Conservation (phyloP, 2,797 vertebrate species). For the Manis javanica region DNA sequence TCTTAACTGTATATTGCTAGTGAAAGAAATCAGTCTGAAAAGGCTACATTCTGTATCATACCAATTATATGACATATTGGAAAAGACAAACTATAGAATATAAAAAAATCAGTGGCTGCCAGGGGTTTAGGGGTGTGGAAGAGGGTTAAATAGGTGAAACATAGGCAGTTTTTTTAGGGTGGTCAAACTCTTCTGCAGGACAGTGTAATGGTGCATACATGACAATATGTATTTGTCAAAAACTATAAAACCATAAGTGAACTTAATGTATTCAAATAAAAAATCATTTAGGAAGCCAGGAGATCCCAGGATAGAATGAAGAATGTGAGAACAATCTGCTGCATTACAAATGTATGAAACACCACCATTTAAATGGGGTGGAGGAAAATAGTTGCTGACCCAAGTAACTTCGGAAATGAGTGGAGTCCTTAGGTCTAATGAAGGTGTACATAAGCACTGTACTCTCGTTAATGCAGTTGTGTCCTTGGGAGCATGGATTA, state of each 20-base stretch:
- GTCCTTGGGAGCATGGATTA: background rate
- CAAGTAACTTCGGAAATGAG: conserved; percentile 6
- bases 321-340: background rate
- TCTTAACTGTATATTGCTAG: background rate
- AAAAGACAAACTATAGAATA: background rate
- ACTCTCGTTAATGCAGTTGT: background rate
- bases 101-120: background rate
- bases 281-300: background rate
- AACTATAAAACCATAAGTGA: background rate
- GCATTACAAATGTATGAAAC: background rate
- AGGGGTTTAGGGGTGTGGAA: background rate
- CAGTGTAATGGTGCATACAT: background rate
- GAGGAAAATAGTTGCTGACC: background rate
- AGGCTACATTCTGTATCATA: background rate
- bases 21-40: conserved; percentile 17
- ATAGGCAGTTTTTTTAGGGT: background rate
- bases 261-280: background rate
- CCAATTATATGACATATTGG: background rate
- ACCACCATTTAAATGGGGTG: background rate
- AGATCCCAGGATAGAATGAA: background rate
- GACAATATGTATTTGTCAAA: conserved; percentile 44
- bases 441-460: background rate
- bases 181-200: background rate
- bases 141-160: background rate
- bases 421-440: background rate